Percentiles rank a stretch among this genome's conserved stretches.
These are phyloP conservation scores for Pangasius larnaudii DNA, from an alignment of 2,797 vertebrate species.

Conservation along the genomic window DNA sequence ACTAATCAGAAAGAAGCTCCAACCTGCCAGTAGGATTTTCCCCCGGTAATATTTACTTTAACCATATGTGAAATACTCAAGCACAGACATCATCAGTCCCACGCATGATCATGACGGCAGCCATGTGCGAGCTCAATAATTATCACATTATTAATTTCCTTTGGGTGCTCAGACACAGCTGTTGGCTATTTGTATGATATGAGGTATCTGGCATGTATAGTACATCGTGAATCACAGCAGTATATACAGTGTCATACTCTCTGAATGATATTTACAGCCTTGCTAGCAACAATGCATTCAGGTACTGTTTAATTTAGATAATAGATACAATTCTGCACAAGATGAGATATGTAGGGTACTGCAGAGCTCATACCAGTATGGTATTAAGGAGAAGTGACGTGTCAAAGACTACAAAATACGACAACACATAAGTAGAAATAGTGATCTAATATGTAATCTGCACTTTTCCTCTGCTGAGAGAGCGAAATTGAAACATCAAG, in stretches of 20 bases:
- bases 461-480: not conserved
- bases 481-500: not conserved
- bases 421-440: not conserved
- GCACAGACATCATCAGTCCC: conserved; percentile 18
- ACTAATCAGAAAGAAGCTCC: conserved; percentile 20
- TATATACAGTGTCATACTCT: not conserved
- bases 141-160: conserved; percentile 18
- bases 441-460: not conserved
- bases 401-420: not conserved
- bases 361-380: not conserved
- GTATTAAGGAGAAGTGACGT: not conserved
- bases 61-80: conserved; percentile 16
- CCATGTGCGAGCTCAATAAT: conserved; percentile 9
- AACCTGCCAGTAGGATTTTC: too few relatives aligned
- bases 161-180: conserved; percentile 14
- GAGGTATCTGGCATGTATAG: conserved; percentile 10
- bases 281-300: not conserved
- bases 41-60: conserved; percentile 34
- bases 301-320: not conserved
- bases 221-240: conserved; percentile 15
- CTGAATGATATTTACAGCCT: conserved; percentile 4
- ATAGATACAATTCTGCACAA: not conserved
- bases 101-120: not conserved
- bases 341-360: not conserved
- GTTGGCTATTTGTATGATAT: conserved; percentile 22